Conservation (phyloP, 2,797 vertebrate species). For the Cephalopachus bancanus region DNA sequence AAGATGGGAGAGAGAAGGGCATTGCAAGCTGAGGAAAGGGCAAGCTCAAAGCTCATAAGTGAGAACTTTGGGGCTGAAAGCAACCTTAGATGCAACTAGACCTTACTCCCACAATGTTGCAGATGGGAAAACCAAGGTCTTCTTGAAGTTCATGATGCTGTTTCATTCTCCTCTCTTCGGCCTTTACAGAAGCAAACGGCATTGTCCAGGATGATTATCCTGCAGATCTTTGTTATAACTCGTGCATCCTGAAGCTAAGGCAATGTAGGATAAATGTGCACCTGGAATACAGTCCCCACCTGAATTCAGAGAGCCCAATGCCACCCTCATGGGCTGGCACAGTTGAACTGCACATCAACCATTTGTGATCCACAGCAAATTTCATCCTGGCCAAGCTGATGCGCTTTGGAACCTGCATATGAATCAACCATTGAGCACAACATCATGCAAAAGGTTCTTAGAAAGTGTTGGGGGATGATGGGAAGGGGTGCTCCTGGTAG, state of each 20-base stretch:
- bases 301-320: neutral
- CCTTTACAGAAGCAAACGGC: neutral
- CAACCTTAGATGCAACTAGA: neutral
- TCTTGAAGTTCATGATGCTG: neutral
- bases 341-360: fast-evolving
- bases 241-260: neutral
- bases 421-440: neutral
- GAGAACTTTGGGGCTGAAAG: neutral
- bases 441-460: neutral
- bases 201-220: neutral
- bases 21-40: neutral
- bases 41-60: neutral
- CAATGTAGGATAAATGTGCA: neutral
- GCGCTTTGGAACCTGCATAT: neutral
- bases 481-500: too few relatives aligned
- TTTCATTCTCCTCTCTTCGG: neutral
- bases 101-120: neutral
- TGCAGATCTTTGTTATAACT: neutral
- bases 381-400: neutral
- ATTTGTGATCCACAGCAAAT: neutral
- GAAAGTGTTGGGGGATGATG: neutral
- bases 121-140: neutral
- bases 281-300: neutral
- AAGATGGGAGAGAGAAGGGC: neutral
- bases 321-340: neutral